Percentiles rank a stretch among this genome's conserved stretches.
These are phyloP conservation scores for Cataglyphis hispanica DNA, from an alignment of 1,140 invertebrate species.

Conservation along the genomic window DNA sequence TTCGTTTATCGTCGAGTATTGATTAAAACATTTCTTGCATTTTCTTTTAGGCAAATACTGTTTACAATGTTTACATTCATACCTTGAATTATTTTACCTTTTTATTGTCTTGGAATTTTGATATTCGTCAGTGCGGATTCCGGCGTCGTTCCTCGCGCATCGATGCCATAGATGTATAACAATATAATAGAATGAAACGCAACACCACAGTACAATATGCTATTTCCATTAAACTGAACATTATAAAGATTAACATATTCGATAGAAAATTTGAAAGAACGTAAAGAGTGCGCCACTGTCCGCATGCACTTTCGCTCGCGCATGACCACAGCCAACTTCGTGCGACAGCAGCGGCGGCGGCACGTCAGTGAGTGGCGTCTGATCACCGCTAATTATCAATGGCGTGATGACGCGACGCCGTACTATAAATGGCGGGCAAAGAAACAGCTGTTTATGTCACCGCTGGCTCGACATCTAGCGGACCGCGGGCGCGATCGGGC, in stretches of 20 bases:
- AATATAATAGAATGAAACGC: background rate
- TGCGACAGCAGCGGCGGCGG: background rate
- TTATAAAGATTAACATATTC: background rate
- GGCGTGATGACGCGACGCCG: slow-evolving; percentile 44
- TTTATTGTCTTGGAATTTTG: background rate
- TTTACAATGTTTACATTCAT: background rate
- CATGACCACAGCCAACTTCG: background rate
- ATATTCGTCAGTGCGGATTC: background rate
- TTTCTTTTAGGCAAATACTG: background rate
- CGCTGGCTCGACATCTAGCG: slow-evolving; percentile 72
- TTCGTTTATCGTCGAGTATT: background rate
- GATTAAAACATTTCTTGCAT: background rate
- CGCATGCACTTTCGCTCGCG: background rate
- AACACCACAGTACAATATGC: background rate
- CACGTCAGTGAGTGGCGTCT: too few species aligned
- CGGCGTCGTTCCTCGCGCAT: background rate
- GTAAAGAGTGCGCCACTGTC: background rate
- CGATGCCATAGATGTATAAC: background rate
- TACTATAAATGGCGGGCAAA: slow-evolving; percentile 66
- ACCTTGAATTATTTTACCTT: background rate
- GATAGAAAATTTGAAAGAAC: background rate
- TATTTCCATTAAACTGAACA: background rate
- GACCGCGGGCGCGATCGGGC: slow-evolving; percentile 69
- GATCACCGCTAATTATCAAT: slow-evolving; percentile 60
- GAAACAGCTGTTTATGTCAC: slow-evolving; percentile 72